Conservation (phyloP, 2,113 vertebrate genomes). For the Ciconia stormi region DNA sequence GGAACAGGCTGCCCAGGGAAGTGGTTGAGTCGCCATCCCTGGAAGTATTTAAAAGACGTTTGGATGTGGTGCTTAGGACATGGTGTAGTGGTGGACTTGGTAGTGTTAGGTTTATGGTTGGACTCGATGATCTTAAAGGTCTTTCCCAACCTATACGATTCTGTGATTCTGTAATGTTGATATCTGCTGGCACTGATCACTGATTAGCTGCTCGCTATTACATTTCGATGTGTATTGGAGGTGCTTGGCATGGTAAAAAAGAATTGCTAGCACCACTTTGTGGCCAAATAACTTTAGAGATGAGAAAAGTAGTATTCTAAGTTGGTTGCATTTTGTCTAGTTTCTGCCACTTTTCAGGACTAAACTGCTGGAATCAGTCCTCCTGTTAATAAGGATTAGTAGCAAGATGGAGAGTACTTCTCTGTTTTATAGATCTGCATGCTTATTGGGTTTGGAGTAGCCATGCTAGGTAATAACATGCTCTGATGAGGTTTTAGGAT, state of each 20-base stretch:
- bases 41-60: too few relatives aligned
- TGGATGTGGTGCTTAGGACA: too few relatives aligned
- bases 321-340: background rate
- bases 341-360: background rate
- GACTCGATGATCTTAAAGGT: too few relatives aligned
- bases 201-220: background rate
- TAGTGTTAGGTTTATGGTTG: too few relatives aligned
- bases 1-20: too few relatives aligned
- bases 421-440: background rate
- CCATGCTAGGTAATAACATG: background rate
- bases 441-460: background rate
- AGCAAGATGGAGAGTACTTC: background rate
- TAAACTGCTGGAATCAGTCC: background rate
- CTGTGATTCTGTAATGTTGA: too few relatives aligned
- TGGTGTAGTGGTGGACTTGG: too few relatives aligned
- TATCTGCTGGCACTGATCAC: background rate
- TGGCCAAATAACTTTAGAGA: background rate
- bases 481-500: background rate
- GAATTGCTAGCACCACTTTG: slow-evolving; percentile 18
- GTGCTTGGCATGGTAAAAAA: background rate
- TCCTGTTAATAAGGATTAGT: background rate
- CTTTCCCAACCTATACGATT: too few relatives aligned
- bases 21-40: too few relatives aligned
- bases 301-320: background rate
- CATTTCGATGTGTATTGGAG: background rate